phyloP scores from a whole-genome alignment of 2,113 vertebrate species.

The Brienomyrus brachyistius region DNA sequence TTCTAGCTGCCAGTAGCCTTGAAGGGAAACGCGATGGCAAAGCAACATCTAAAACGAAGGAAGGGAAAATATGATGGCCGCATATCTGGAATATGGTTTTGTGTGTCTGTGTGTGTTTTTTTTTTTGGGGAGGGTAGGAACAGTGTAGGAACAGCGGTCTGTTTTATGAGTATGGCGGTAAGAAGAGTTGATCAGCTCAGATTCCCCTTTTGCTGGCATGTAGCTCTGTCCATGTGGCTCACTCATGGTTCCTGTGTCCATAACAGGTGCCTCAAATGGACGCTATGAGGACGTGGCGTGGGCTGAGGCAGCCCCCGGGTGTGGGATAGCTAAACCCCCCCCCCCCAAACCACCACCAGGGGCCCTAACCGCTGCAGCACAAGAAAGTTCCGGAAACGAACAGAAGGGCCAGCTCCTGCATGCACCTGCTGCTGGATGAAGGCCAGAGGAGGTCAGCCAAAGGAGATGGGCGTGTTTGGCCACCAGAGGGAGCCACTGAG shows the following conservation, averaged over 20 bases:
- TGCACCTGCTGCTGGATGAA: background rate
- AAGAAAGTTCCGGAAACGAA: background rate
- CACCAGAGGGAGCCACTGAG: background rate
- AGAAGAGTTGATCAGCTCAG: background rate
- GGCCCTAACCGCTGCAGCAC: background rate
- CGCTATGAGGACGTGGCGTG: conserved; percentile 24
- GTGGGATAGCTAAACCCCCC: background rate
- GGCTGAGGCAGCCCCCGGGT: background rate
- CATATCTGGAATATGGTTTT: no score
- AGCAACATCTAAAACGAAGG: no score
- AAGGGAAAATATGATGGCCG: no score
- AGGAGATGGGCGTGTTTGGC: background rate
- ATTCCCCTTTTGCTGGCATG: background rate
- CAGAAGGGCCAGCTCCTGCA: background rate
- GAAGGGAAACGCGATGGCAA: no score
- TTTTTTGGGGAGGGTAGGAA: no score
- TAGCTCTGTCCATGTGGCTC: background rate
- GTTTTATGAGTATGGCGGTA: background rate
- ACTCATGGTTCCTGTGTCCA: background rate
- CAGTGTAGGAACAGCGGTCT: background rate
- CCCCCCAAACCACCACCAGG: background rate
- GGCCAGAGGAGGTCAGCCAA: background rate
- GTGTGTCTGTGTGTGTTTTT: no score
- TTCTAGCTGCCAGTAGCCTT: no score
- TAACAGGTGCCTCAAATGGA: conserved; percentile 45